Evolutionary conservation across 2,888 invertebrate species (phyloP), one percentile per base, ranked within the genome.

Genomic region (Liopterus haemorrhoidalis): DNA sequence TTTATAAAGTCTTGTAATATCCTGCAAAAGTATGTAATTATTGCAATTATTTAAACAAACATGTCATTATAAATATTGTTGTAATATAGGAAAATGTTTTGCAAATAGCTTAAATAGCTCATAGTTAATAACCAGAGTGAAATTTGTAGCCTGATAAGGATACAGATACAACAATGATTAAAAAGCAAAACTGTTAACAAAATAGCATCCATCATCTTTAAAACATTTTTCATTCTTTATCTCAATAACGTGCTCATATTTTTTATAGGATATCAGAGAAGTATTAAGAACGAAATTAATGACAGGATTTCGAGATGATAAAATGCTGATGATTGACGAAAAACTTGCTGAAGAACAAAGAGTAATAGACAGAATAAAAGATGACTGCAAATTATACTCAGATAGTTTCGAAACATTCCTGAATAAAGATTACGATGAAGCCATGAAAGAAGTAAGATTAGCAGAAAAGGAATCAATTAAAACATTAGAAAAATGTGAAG

Each of bases 351-450:
- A 73, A 49, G 81, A 82, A 63, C 65, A 71, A 33, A 59, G 68
- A 50, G 62, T 66, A 31, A 74, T 77, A 41, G 64, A 74, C 5
- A 54, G 61, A 33, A 70, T 73, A 36, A 64, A 70, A 51, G 66
- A 68, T 49, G 66, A 67, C 52, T 74, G 74, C 56, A 67, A 66
- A 41, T 60, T 64, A 12, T 79, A 79, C 62, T 71, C 73, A 0
- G 71, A 72, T 49, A 66, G 68, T 41, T 79, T 82, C 51, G 79
- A 81, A 52, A 66, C 66, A 24, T 81, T 79, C 57, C 68, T 83
- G 41, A 73, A 73, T 2, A 68, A 71, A 51, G 80, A 82, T 60
- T 79, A 82, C 57, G 63, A 68, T 4, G 70, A 70, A 27, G 79
- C 81, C 2, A 79, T 78, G 74, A 50, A 54, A n/a, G 64, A 73